Percentiles rank a stretch among this genome's conserved stretches.
Evolutionary conservation across 2,888 invertebrate species (phyloP).

Genomic region (Aphodius sticticus): DNA sequence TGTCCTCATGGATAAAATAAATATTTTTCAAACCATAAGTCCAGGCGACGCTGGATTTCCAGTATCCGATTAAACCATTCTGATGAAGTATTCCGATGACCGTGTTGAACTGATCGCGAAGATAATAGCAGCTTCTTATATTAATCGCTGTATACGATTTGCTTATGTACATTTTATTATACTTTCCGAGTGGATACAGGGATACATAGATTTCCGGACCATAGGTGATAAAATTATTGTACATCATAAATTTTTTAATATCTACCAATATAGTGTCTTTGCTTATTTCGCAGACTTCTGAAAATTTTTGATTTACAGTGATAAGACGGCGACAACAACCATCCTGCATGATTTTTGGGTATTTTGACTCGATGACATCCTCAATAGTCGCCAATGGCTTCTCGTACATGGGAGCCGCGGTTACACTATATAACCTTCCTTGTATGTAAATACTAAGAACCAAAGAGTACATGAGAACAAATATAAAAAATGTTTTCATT

Average conservation of each 20-base stretch:
- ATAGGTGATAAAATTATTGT: conserved; percentile 11
- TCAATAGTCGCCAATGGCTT: not conserved
- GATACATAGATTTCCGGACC: conserved; percentile 11
- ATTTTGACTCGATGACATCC: conserved; percentile 9
- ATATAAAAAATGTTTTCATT: conserved; percentile 9
- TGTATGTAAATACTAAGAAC: conserved; percentile 15
- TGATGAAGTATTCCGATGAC: conserved; percentile 9
- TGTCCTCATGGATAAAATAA: not conserved
- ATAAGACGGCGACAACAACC: not conserved
- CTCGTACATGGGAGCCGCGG: conserved; percentile 15
- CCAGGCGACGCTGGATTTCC: conserved; percentile 8
- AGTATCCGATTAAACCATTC: not conserved
- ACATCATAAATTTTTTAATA: not conserved
- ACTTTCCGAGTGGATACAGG: conserved; percentile 5
- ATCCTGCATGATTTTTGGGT: conserved; percentile 13
- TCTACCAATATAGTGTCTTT: conserved; percentile 9
- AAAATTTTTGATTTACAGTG: conserved; percentile 8
- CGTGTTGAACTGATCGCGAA: conserved; percentile 13
- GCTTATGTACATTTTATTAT: not conserved
- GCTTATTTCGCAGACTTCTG: not conserved
- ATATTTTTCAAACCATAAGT: not conserved
- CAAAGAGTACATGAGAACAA: conserved; percentile 7
- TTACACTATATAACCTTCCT: conserved; percentile 19
- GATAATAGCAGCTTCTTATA: conserved; percentile 9
- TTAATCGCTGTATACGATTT: conserved; percentile 13